These are phyloP conservation scores for Daktulosphaira vitifoliae DNA, from an alignment of 1,140 invertebrate genomes.

Conservation along the genomic window DNA sequence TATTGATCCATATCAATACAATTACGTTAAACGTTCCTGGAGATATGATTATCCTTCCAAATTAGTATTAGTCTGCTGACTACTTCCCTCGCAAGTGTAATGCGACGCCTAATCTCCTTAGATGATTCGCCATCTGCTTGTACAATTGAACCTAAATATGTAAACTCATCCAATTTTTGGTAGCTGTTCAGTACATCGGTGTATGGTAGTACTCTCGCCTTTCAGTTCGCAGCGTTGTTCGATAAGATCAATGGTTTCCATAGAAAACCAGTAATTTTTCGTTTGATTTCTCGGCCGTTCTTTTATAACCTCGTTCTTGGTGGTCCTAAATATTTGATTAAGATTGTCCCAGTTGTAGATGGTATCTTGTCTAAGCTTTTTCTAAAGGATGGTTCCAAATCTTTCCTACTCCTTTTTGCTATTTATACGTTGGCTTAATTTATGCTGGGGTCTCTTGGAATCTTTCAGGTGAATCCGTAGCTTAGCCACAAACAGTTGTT, in stretches of 20 bases:
- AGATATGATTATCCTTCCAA: too few species aligned
- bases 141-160: too few species aligned
- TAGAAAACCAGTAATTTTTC: slow-evolving; percentile 12
- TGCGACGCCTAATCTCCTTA: too few species aligned
- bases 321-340: slow-evolving; percentile 1
- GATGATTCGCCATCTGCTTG: too few species aligned
- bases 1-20: too few species aligned
- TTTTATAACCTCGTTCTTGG: slow-evolving; percentile 15
- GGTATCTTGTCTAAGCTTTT: slow-evolving; percentile 9
- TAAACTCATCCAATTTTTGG: too few species aligned
- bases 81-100: too few species aligned
- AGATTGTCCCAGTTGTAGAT: slow-evolving; percentile 9
- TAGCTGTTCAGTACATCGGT: too few species aligned
- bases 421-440: not conserved
- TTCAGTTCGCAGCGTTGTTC: slow-evolving; percentile 19
- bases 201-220: too few species aligned
- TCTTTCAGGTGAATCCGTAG: slow-evolving; percentile 17
- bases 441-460: not conserved
- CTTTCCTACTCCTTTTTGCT: slow-evolving; percentile 5
- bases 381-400: not conserved
- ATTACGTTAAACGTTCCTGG: too few species aligned
- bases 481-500: slow-evolving; percentile 28
- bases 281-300: slow-evolving; percentile 16
- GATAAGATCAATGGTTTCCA: slow-evolving; percentile 14
- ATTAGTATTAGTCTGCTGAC: too few species aligned